Conservation (phyloP, 2,797 vertebrate species). For the Acanthornis magna region DNA sequence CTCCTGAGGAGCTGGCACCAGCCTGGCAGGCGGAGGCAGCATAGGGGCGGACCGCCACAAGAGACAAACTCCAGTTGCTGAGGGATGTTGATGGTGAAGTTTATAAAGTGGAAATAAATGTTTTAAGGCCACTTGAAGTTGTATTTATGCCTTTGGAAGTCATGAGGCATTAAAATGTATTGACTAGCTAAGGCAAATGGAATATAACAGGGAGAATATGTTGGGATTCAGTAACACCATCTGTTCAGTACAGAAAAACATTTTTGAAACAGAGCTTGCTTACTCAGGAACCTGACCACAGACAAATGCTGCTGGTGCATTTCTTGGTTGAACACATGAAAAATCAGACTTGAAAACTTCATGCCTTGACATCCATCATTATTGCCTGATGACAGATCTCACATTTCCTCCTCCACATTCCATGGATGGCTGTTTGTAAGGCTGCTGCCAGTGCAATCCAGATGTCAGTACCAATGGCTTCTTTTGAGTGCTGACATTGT, state of each 20-base stretch:
- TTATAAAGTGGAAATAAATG: not conserved
- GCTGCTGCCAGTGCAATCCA: not conserved
- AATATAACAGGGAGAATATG: rapidly evolving
- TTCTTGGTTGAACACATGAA: not conserved
- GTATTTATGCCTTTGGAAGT: not conserved
- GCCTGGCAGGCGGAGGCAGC: no score
- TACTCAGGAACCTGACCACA: not conserved
- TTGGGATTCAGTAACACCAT: not conserved
- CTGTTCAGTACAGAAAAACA: not conserved
- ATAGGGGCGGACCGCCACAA: no score
- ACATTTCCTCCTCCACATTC: not conserved
- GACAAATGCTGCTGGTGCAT: not conserved
- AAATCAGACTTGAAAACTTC: not conserved
- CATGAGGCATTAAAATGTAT: not conserved
- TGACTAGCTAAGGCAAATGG: not conserved
- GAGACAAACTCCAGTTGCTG: not conserved
- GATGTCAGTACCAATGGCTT: not conserved
- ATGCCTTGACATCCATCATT: not conserved
- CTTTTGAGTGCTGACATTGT: not conserved
- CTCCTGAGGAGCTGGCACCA: no score
- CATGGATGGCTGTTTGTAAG: not conserved
- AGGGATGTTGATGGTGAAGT: not conserved
- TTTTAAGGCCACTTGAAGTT: not conserved
- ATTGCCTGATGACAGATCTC: not conserved
- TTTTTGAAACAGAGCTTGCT: not conserved